These are phyloP conservation scores for Solea solea DNA, from an alignment of 2,113 vertebrate species.

Conservation along the genomic window DNA sequence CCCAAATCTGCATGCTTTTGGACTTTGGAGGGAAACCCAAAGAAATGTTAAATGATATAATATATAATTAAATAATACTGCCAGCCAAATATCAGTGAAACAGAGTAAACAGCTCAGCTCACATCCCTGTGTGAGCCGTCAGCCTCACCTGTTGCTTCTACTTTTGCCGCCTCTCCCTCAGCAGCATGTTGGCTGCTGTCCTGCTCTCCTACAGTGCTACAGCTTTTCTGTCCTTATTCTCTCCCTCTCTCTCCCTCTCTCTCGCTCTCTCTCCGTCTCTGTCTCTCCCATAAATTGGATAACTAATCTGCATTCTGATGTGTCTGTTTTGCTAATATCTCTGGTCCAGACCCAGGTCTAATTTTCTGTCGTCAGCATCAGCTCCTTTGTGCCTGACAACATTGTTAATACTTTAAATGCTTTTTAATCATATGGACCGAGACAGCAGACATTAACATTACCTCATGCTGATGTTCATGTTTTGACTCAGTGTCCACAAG, in stretches of 20 bases:
- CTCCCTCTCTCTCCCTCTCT: background rate
- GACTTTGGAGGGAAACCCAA: too few relatives aligned
- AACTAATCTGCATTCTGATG: background rate
- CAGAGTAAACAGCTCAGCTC: background rate
- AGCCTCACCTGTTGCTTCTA: background rate
- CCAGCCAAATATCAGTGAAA: too few relatives aligned
- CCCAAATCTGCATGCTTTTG: too few relatives aligned
- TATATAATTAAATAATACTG: too few relatives aligned
- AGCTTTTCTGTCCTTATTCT: background rate
- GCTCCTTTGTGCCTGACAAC: background rate
- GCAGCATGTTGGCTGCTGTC: conserved; percentile 1
- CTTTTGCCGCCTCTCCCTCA: background rate
- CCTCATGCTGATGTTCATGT: too few relatives aligned
- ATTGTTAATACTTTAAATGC: background rate
- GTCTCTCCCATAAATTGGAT: background rate
- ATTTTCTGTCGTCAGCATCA: background rate
- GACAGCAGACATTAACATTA: too few relatives aligned
- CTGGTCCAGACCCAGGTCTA: too few relatives aligned
- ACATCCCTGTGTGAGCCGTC: background rate
- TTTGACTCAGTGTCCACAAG: too few relatives aligned
- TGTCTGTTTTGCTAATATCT: too few relatives aligned
- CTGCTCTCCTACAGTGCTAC: background rate
- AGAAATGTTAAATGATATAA: too few relatives aligned
- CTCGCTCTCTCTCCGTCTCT: too few relatives aligned
- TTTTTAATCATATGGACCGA: too few relatives aligned